These are phyloP conservation scores for Anarhynchus alexandrinus DNA, from an alignment of 2,113 vertebrate species.

Conservation along the genomic window DNA sequence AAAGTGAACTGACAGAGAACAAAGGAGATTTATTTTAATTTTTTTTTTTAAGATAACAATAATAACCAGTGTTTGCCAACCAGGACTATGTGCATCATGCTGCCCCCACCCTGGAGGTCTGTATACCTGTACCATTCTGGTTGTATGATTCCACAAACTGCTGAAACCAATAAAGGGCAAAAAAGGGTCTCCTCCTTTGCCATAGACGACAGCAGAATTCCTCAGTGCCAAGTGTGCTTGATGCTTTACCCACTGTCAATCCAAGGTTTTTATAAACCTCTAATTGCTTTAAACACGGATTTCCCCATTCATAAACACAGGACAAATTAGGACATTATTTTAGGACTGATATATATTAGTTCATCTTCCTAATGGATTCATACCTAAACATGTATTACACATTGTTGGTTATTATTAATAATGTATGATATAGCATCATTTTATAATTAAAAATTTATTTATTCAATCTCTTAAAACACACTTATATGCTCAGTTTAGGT, in stretches of 20 bases:
- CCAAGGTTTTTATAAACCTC: conserved; percentile 30
- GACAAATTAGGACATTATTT: conserved; percentile 62
- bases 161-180: conserved; percentile 41
- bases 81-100: conserved; percentile 7
- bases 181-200: conserved; percentile 19
- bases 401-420: conserved; percentile 80
- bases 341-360: conserved; percentile 55
- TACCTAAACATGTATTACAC: conserved; percentile 72
- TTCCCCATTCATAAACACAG: conserved; percentile 59
- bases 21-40: background rate
- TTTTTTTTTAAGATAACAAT: background rate
- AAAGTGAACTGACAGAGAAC: background rate
- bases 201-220: conserved; percentile 22
- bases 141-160: conserved; percentile 36
- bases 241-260: background rate
- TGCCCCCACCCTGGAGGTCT: conserved; percentile 24
- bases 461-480: conserved; percentile 74
- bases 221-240: background rate
- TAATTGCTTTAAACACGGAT: conserved; percentile 15
- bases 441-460: conserved; percentile 84
- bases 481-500: conserved; percentile 69
- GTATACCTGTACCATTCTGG: background rate
- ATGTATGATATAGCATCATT: conserved; percentile 72
- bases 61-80: background rate
- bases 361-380: conserved; percentile 72